Evolutionary conservation across 2,113 vertebrate species (phyloP), one percentile per base, ranked within the genome.

Genomic region (Cyanoliseus patagonus): DNA sequence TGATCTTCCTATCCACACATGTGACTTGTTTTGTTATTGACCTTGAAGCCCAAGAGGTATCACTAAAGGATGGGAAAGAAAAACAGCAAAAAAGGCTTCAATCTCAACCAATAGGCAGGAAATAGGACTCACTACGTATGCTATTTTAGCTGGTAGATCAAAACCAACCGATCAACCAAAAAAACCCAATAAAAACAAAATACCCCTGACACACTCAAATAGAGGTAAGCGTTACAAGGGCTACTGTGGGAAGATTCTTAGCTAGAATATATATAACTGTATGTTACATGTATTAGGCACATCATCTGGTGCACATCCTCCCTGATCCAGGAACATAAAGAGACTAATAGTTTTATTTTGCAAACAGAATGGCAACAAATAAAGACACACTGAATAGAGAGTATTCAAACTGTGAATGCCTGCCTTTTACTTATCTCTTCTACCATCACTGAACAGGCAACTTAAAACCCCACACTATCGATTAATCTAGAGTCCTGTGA

Each of bases 331-430:
- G 47, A 90, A 79, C 18, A 94, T 24, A 83, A 74, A 86, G 25
- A 39, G 22, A 44, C 24, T 61, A 91, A 46, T 49, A 55, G 92
- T 93, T 96, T 90, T 28, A 59, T 96, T 90, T 83, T 87, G 25
- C 28, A 95, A 93, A 57, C 10, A 78, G 19, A 88, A 94, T 22
- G 7, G 39, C 17, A 28, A 67, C 47, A 92, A 91, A 72, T 59
- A 55, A 94, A 96, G 37, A 88, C 2, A 12, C 27, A 55, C 7
- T 67, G 49, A 88, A 90, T 3, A 83, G 24, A 61, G 17, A 93
- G 33, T 23, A 93, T 46, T 68, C 46, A 13, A 76, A 76, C 17
- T 64, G 39, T 51, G 42, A 42, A 31, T 68, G 64, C 7, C 42
- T 82, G 47, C 44, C 64, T 75, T 78, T 81, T 47, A 63, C 2